Base-by-base conservation (phyloP, 2,797 vertebrate species). In the Glyptemys insculpta region DNA sequence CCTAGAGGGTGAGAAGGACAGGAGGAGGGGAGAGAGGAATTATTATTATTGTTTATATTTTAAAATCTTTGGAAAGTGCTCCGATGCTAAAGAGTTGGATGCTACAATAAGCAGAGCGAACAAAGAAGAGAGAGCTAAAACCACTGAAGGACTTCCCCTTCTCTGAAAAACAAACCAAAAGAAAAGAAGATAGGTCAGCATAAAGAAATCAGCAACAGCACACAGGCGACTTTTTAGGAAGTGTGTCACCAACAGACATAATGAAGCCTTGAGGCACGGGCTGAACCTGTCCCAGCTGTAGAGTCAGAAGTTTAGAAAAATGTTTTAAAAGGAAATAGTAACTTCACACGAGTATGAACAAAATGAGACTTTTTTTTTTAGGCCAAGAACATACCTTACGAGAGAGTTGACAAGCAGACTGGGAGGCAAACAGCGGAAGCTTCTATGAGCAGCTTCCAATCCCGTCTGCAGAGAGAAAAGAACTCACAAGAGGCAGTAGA, bases 251-350 rank as follows among this genome's bases (percentile, higher is more conserved):
- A 78, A 83, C 81, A 89, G 14, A 88, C 81, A 56, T 27, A 90
- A 85, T 2, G 83, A 54, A 92, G 53, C 86, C 83, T 47, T 95
- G 92, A 85, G 81, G 91, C 81, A 81, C 50, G 92, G 88, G 83
- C 87, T 92, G 25, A 92, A 94, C 88, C 91, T 94, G 79, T 85
- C 92, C 86, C 81, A 94, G 81, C 83, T 94, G 72, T 95, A 86
- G 89, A 94, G 59, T 91, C 91, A 95, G 94, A 88, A 92, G 83
- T 62, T 92, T 72, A 91, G 92, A 95, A 96, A 89, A 74, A 57
- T 90, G 62, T 90, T 88, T 90, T 92, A 93, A 85, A 93, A 83
- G 56, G 83, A 95, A 94, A 95, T 79, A 93, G 94, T 94, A 94
- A 80, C 91, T 89, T 86, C 83, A 78, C 80, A 94, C 82, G 83